Conservation (phyloP, 1,140 invertebrate species). For the Stegodyphus dumicola region DNA sequence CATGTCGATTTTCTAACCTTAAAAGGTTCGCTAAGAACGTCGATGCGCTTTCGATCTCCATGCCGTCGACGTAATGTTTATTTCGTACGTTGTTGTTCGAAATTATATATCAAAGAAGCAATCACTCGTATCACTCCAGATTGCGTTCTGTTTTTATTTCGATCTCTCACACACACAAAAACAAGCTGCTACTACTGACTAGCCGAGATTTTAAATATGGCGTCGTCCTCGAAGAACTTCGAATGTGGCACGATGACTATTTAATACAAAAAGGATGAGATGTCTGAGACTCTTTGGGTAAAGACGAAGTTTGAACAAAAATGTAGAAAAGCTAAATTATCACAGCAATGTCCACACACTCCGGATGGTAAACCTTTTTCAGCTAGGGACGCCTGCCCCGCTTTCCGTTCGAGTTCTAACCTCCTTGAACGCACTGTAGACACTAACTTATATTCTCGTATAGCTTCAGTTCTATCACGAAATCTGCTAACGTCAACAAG, state of each 20-base stretch:
- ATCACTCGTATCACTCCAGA: neutral
- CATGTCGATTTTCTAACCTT: constrained; percentile 68
- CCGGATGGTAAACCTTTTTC: constrained; percentile 59
- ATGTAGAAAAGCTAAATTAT: constrained; percentile 46
- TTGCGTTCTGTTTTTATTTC: neutral
- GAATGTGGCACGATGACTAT: constrained; percentile 37
- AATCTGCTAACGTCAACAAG: constrained; percentile 35
- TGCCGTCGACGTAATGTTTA: constrained; percentile 68
- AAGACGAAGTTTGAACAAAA: neutral
- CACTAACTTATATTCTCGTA: constrained; percentile 53
- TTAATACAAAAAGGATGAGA: constrained; percentile 16
- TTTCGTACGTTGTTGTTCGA: neutral
- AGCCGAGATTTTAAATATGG: constrained; percentile 40
- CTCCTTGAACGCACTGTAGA: constrained; percentile 14
- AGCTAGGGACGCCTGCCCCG: constrained; percentile 38
- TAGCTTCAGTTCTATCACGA: constrained; percentile 31
- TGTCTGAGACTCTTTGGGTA: constrained; percentile 15
- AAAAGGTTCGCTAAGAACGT: constrained; percentile 76
- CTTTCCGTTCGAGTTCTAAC: neutral
- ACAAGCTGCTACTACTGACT: constrained; percentile 19
- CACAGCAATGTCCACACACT: constrained; percentile 42
- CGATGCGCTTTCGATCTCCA: constrained; percentile 76
- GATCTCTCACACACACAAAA: neutral
- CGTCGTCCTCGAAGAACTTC: constrained; percentile 19
- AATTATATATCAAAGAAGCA: neutral